Percentiles rank a stretch among this genome's conserved stretches.
These are phyloP conservation scores for Galeopsomyia nigrocyanea DNA, from an alignment of 2,888 invertebrate species.

Conservation along the genomic window DNA sequence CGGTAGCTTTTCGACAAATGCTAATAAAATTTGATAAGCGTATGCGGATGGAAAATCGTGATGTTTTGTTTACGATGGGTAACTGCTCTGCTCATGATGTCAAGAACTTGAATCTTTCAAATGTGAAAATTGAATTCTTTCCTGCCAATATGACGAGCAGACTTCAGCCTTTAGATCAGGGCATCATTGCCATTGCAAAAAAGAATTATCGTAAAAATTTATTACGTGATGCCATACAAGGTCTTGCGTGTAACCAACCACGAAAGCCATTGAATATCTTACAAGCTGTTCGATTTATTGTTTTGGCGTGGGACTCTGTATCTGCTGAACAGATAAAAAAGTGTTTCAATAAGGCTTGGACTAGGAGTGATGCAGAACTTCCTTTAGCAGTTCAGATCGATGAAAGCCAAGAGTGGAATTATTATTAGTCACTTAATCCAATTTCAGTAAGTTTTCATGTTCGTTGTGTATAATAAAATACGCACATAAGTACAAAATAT, in stretches of 20 bases:
- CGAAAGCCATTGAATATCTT: slow-evolving; percentile 7
- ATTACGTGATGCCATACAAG: neutral
- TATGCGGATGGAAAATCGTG: neutral
- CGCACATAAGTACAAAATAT: too few species aligned
- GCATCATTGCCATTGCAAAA: neutral
- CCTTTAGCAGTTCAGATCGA: neutral
- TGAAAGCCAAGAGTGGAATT: too few species aligned
- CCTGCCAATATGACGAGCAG: slow-evolving; percentile 7
- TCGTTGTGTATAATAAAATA: too few species aligned
- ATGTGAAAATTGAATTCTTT: slow-evolving; percentile 1
- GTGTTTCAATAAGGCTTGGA: slow-evolving; percentile 20
- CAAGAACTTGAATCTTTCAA: neutral
- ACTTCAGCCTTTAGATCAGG: slow-evolving; percentile 11
- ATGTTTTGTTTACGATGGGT: slow-evolving; percentile 3
- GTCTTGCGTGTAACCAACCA: neutral
- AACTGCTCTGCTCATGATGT: slow-evolving; percentile 11
- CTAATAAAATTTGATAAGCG: neutral
- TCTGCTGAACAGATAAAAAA: slow-evolving; percentile 9
- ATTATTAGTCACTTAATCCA: too few species aligned
- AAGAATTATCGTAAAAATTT: neutral
- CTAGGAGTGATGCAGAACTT: slow-evolving; percentile 2
- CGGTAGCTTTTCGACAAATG: neutral
- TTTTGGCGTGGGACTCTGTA: slow-evolving; percentile 18
- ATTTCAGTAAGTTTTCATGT: too few species aligned
- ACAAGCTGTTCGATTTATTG: slow-evolving; percentile 10